Base-by-base conservation (phyloP, 2,888 invertebrate species). In the Agrotis puta region DNA sequence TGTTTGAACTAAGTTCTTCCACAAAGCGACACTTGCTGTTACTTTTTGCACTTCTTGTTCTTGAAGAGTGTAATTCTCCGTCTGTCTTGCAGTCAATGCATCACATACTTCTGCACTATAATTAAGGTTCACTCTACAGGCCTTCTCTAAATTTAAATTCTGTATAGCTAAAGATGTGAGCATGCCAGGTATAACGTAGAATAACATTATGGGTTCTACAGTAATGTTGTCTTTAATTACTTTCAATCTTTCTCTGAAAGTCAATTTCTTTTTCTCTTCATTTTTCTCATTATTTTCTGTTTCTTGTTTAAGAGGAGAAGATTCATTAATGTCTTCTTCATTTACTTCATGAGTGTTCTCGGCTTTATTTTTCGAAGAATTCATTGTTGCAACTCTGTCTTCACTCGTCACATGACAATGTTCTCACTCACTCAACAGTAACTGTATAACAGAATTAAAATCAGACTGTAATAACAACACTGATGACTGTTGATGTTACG, bases 1-100 rank as follows among this genome's bases (percentile, higher is more conserved):
- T 70, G 98, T 98, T 89, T 98, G 98, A 5, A 98, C 94, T 47
- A 98, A 97, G 22, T 98, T 98, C 90, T 98, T 98, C 98, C 98
- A 98, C n/a, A 98, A 97, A 81, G 97, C 97, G 96, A 98, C 97
- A 24, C 97, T 97, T 0, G 98, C 98, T 5, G 97, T 98, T 74
- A 98, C 92, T 79, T 97, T 97, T 89, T 98, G 98, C 0, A 98
- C 97, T 66, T 96, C 94, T 77, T 96, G 96, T 89, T 97, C 97
- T 79, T 97, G 95, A 39, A 93, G 89, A 16, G 92, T 94, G 76
- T 95, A 96, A 79, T 96, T 96, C 80, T 97, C 97, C 0, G 98
- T 98, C 79, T 98, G 96, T 80, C 98, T 96, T 24, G 96, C 94
- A 50, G 97, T 97, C 7, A 98, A 92, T 0, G 98, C 98, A 78